A percentile compares a stretch with the other conserved stretches of the same genome.
Evolutionary conservation across 2,797 vertebrate genomes (phyloP).

Genomic region (Pangasius sanitwongsei): DNA sequence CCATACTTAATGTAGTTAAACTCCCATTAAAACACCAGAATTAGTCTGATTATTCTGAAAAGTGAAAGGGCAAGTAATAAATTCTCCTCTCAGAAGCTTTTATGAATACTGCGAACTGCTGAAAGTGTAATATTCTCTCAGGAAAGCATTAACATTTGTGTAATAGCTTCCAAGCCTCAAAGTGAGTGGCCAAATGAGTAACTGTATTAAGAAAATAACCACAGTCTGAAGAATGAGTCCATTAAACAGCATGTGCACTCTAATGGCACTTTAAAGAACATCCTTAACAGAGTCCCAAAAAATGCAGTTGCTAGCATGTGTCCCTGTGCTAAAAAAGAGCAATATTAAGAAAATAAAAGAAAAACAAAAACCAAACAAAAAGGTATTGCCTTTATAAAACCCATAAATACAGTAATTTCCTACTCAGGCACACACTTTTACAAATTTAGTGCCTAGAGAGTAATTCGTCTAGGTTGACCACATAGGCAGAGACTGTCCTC

Average conservation of each 20-base stretch:
- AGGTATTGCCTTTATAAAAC: neutral
- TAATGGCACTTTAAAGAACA: slow-evolving; percentile 30
- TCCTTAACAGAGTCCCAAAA: neutral
- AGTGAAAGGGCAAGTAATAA: slow-evolving; percentile 15
- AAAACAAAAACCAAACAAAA: neutral
- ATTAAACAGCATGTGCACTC: slow-evolving; percentile 34
- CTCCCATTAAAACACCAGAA: neutral
- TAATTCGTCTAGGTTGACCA: slow-evolving; percentile 9
- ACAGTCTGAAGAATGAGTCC: slow-evolving; percentile 18
- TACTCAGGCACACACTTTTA: neutral
- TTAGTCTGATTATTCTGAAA: slow-evolving; percentile 17
- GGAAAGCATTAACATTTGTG: slow-evolving; percentile 38
- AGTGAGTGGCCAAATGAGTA: slow-evolving; percentile 37
- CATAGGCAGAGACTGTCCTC: slow-evolving; percentile 21
- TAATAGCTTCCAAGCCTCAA: slow-evolving; percentile 29
- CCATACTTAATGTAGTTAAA: slow-evolving; percentile 14
- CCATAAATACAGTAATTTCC: neutral
- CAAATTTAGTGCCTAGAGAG: neutral
- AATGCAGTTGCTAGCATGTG: neutral
- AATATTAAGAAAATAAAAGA: neutral
- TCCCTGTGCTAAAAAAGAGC: neutral
- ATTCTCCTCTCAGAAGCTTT: slow-evolving; percentile 33
- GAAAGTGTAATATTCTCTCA: slow-evolving; percentile 33
- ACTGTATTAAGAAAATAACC: slow-evolving; percentile 37
- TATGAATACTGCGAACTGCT: slow-evolving; percentile 21